Evolutionary conservation across 1,140 invertebrate genomes (phyloP), one percentile per base, ranked within the genome.

Genomic region (Chymomyza costata): DNA sequence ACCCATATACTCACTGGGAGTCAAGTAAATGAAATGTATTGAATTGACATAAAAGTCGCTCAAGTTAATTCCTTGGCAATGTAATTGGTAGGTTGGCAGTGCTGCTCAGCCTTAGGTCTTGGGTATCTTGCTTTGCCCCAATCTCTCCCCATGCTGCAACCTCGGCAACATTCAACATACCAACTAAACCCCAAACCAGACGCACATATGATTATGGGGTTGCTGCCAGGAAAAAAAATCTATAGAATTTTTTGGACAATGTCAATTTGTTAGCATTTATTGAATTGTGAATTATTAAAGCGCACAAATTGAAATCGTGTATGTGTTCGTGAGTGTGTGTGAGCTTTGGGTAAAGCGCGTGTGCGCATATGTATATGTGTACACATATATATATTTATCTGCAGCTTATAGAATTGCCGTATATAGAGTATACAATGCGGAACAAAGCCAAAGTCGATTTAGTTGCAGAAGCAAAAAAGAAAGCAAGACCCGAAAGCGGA

Each of bases 221-320:
- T 61, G 64, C 56, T 14, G 8, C 13, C 32, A 34, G 32, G 32
- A 10, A n/a, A 10, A 43, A 37, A 63, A 68, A 65, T 61, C 60
- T 54, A 61, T 61, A 74, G 70, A 74, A 65, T 54, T 62, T 53
- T 68, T 80, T 65, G 73, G 74, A 80, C 73, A 80, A 80, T 80
- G 73, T 80, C 73, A 80, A 80, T 80, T 80, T 80, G 73, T 80
- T 80, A 80, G 73, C 68, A 74, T 82, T 82, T 80, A 83, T 83
- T 83, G 80, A 83, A 83, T 74, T 83, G 73, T 83, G 73, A 83
- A 83, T 83, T 83, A 83, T 83, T 83, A 83, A 81, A 80, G 80
- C 73, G 63, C 62, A 80, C 69, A 83, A 83, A 83, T 83, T 83
- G 80, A 83, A 83, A 69, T 62, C 49, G 65, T 45, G n/a, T 25